Evolutionary conservation across 2,888 invertebrate genomes (phyloP), one percentile per base, ranked within the genome.

Genomic region (Limenitis camilla): DNA sequence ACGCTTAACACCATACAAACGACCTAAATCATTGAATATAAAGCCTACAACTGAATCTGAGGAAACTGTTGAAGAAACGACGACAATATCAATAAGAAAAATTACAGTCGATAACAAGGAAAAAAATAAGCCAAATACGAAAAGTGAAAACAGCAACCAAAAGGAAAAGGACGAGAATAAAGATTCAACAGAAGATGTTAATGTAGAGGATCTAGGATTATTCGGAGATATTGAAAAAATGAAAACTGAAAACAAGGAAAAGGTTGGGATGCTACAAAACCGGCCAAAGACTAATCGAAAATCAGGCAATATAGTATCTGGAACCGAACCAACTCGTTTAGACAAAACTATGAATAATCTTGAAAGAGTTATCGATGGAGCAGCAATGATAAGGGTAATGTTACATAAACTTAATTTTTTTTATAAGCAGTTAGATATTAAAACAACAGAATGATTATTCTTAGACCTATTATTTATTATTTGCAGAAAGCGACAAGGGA

Each of bases 281-380:
- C 10, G 31, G 30, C 40, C 27, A 31, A 51, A 35, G 41, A 27
- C 53, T 19, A 51, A 41, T 45, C 39, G 52, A 33, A 47, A 49
- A 36, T 38, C 55, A n/a, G 19, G 50, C 6, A 29, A 57, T 2
- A 9, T 11, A 11, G 43, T 56, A 2, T 48, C 66, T 19, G 43
- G 28, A 6, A 41, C 56, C 5, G 42, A 19, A 11, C 31, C 64
- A 2, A 71, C 70, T 2, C 69, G 59, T 8, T 62, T 78, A 5
- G 76, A 80, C 50, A 77, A 78, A 58, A 60, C 69, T 1, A 65
- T 70, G 5, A 76, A 71, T 55, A 78, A 78, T 39, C 62, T 81
- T 32, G 78, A 85, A 39, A 74, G 72, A 52, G 73, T 79, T 2
- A 76, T 85, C 43, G 71, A 86, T 62, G 84, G 83, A 19, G 76